Evolutionary conservation across 2,113 vertebrate genomes (phyloP).

Genomic region (Orientallactaga bullata): DNA sequence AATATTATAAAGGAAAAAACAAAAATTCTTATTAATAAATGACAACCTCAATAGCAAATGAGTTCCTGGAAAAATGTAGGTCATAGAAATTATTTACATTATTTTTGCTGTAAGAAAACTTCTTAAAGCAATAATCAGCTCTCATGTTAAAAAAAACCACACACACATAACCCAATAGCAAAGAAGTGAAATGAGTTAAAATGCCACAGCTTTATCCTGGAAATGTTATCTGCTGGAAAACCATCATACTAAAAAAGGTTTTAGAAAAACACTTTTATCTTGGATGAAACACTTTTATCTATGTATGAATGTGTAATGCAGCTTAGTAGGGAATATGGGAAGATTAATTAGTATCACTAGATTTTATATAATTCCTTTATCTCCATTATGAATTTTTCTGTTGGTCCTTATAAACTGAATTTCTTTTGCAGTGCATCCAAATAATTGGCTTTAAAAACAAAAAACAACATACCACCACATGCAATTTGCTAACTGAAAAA

Average conservation of each 20-base stretch:
- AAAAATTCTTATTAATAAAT: constrained; percentile 82
- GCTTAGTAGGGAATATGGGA: constrained; percentile 70
- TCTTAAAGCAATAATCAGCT: constrained; percentile 86
- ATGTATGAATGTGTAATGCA: constrained; percentile 77
- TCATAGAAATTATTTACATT: constrained; percentile 86
- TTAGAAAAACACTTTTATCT: constrained; percentile 79
- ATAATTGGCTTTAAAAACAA: constrained; percentile 77
- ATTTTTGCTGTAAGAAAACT: constrained; percentile 84
- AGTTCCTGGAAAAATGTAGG: constrained; percentile 85
- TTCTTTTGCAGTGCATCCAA: constrained; percentile 85
- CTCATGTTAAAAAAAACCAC: constrained; percentile 80
- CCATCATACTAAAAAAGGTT: constrained; percentile 78
- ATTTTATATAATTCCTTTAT: constrained; percentile 78
- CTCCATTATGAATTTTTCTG: constrained; percentile 72
- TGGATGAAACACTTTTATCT: constrained; percentile 78
- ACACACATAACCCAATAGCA: constrained; percentile 68
- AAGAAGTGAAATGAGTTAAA: constrained; percentile 78
- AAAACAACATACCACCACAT: constrained; percentile 82
- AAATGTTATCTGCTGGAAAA: constrained; percentile 84
- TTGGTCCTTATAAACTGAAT: constrained; percentile 79
- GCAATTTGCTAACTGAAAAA: constrained; percentile 86
- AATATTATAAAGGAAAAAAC: constrained; percentile 83
- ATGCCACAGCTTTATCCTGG: constrained; percentile 79
- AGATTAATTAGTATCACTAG: constrained; percentile 71
- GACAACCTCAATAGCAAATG: constrained; percentile 81